Evolutionary conservation across 2,888 invertebrate genomes (phyloP), one percentile per base, ranked within the genome.

Genomic region (Microchrysa polita): DNA sequence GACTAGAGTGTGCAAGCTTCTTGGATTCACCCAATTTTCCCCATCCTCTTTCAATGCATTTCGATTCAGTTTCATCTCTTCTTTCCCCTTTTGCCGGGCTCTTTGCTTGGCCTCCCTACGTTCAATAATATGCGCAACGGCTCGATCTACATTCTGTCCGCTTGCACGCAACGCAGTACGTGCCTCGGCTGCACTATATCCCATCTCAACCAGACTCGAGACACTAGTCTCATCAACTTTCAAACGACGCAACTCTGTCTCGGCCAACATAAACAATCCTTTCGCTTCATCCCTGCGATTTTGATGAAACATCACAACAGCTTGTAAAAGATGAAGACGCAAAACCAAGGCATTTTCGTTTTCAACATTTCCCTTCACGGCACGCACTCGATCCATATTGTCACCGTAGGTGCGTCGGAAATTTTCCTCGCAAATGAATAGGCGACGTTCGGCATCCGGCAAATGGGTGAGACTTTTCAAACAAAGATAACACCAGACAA

Each of bases 401-500:
- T 86, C 84, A 0, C 92, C 92, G 80, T 92, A 92, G 77, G 89
- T 90, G 76, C 87, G 86, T 1, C 86, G 85, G 78, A 92, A 90
- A 74, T 88, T 88, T 22, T 87, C 84, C 80, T 94, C 92, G 74
- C 94, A 93, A 18, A 87, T 84, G 14, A 85, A 84, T 57, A 95
- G 85, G 12, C 94, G 86, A 5, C 87, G 84, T 52, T 90, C 90
- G 0, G 93, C 94, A 83, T 94, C 93, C 5, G 91, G 91, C 63
- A 92, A 82, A 78, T 92, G 90, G 0, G 88, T 86, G 48, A 94
- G 87, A 81, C 89, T 91, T 77, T 83, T 83, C 23, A 95, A 87
- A 79, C 91, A 90, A 69, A 94, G 87, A 85, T 95, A 95, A 83
- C 94, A 93, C 95, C 95, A 95, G n/a, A 93, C 91, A 77, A 95